Conservation (phyloP, 2,888 invertebrate species). For the Deilephila porcellus region DNA sequence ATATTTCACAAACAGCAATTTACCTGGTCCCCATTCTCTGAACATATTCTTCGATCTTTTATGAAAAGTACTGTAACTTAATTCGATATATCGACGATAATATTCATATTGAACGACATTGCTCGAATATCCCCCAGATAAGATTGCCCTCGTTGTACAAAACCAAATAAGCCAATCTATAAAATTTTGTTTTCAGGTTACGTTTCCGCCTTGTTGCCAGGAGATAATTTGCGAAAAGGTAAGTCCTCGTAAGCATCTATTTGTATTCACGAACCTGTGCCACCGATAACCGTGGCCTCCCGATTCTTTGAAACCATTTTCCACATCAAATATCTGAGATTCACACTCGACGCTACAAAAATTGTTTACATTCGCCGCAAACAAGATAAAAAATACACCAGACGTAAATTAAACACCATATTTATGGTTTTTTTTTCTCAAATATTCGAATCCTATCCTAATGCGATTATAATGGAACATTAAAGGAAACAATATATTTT, state of each 20-base stretch:
- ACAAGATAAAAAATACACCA: neutral
- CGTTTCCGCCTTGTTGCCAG: constrained; percentile 68
- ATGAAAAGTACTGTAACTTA: constrained; percentile 34
- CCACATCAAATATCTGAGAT: neutral
- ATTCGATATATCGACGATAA: constrained; percentile 44
- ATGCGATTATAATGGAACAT: constrained; percentile 52
- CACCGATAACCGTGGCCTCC: neutral
- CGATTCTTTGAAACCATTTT: neutral
- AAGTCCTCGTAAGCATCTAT: constrained; percentile 68
- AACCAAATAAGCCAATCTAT: constrained; percentile 61
- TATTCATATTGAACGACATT: constrained; percentile 38
- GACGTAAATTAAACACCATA: constrained; percentile 11
- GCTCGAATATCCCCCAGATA: constrained; percentile 46
- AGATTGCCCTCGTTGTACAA: constrained; percentile 45
- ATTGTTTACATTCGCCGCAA: neutral
- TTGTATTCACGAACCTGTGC: constrained; percentile 67
- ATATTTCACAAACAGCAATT: constrained; percentile 18
- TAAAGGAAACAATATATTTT: constrained; percentile 50
- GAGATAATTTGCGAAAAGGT: constrained; percentile 80
- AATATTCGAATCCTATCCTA: too few relatives aligned
- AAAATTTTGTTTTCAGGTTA: constrained; percentile 75
- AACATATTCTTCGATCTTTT: constrained; percentile 39
- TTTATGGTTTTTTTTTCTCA: too few relatives aligned
- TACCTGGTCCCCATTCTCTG: constrained; percentile 40
- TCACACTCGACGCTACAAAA: neutral